Conservation (phyloP, 2,797 vertebrate species). For the Coregonus ussuriensis region DNA sequence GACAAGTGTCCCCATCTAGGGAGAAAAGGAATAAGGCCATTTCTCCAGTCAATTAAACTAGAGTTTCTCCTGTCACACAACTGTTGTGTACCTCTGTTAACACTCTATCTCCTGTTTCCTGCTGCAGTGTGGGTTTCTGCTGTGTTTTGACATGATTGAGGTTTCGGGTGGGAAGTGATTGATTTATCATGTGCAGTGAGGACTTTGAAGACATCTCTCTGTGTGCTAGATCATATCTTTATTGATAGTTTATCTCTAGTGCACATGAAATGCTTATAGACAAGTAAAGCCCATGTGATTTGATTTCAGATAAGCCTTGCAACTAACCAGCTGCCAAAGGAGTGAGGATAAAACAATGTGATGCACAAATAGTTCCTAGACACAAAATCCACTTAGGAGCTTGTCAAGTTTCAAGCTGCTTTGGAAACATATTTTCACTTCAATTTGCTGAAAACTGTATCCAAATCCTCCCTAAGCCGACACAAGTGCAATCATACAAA, state of each 20-base stretch:
- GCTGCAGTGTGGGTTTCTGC: neutral
- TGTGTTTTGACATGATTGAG: neutral
- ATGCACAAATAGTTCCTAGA: neutral
- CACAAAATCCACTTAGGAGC: neutral
- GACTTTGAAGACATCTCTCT: neutral
- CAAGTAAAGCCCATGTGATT: neutral
- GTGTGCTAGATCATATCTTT: neutral
- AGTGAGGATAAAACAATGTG: neutral
- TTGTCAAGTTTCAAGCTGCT: constrained; percentile 17
- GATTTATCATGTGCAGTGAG: neutral
- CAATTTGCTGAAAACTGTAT: constrained; percentile 17
- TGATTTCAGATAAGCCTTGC: neutral
- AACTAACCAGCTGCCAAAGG: neutral
- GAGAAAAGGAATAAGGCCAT: too few species aligned
- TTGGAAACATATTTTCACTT: constrained; percentile 14
- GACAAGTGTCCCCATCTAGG: too few species aligned
- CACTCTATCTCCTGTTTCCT: neutral
- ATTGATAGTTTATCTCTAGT: neutral
- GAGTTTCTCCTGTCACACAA: neutral
- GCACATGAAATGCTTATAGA: too few species aligned
- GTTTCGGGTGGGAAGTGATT: neutral
- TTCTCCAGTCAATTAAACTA: neutral
- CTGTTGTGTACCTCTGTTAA: neutral
- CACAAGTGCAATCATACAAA: constrained; percentile 43
- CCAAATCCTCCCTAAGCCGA: constrained; percentile 36